phyloP scores from a whole-genome alignment of 2,888 invertebrate species.

The Eugnorisma glareosa region DNA sequence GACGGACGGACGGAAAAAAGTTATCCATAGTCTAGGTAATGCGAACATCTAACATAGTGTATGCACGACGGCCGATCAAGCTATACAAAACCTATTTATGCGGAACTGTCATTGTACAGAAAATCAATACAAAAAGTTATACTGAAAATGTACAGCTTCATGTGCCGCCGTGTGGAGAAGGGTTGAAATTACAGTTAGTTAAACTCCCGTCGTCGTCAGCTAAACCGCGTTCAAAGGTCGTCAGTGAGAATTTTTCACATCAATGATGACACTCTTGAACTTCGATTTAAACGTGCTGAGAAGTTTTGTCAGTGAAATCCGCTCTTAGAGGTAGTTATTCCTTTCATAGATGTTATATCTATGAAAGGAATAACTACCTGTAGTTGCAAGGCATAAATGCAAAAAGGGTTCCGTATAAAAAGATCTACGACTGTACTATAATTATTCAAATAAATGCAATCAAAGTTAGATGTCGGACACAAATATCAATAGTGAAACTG shows the following conservation, averaged over 20 bases:
- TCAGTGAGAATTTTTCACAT: neutral
- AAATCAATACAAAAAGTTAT: too few relatives aligned
- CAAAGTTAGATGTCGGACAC: neutral
- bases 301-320: neutral
- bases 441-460: slow-evolving; percentile 31
- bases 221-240: neutral
- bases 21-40: neutral
- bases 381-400: slow-evolving; percentile 1
- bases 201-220: neutral
- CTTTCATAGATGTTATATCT: too few relatives aligned
- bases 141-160: too few relatives aligned
- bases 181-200: neutral
- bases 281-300: neutral
- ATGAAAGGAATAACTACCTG: neutral
- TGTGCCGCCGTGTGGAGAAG: too few relatives aligned
- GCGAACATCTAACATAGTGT: slow-evolving; percentile 2
- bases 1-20: too few relatives aligned
- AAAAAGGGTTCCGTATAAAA: neutral
- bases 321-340: too few relatives aligned
- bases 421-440: neutral
- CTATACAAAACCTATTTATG: too few relatives aligned
- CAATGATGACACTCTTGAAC: neutral
- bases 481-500: neutral
- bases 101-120: too few relatives aligned
- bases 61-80: too few relatives aligned